Evolutionary conservation across 2,797 vertebrate species (phyloP).

Genomic region (Pseudochirops corinnae): DNA sequence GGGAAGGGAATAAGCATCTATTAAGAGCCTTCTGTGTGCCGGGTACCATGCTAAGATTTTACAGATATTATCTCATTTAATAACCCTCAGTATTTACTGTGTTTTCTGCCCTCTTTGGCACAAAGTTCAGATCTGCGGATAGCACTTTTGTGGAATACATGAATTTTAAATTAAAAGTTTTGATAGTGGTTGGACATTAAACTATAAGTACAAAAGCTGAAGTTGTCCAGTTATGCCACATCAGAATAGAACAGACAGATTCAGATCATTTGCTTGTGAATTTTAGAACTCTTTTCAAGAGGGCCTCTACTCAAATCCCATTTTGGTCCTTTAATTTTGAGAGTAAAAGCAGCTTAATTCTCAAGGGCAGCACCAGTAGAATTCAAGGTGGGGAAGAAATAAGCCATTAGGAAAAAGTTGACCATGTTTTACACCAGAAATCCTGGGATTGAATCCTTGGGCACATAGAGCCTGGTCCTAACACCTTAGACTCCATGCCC

Average conservation of each 20-base stretch:
- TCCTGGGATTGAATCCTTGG: not conserved
- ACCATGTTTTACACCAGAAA: not conserved
- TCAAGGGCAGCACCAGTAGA: not conserved
- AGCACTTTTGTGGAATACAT: not conserved
- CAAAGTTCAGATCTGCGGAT: slow-evolving; percentile 45
- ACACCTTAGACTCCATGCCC: not conserved
- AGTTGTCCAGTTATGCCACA: slow-evolving; percentile 38
- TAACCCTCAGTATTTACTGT: not conserved
- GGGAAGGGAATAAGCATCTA: not conserved
- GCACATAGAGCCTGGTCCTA: not conserved
- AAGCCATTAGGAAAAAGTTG: not conserved
- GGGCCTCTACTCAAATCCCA: not conserved
- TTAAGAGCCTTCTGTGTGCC: not conserved
- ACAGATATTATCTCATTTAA: not conserved
- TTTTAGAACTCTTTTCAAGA: not conserved
- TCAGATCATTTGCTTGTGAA: slow-evolving; percentile 5
- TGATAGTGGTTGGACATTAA: not conserved
- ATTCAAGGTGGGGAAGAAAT: not conserved
- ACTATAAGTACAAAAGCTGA: slow-evolving; percentile 40
- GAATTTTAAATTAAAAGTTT: slow-evolving; percentile 6
- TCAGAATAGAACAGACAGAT: slow-evolving; percentile 43
- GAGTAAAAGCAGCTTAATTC: not conserved
- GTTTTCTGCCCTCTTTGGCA: not conserved
- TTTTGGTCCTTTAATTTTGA: not conserved
- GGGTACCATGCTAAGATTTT: not conserved